Base-by-base conservation (phyloP, 2,888 invertebrate genomes). In the Drosophila anomalata region DNA sequence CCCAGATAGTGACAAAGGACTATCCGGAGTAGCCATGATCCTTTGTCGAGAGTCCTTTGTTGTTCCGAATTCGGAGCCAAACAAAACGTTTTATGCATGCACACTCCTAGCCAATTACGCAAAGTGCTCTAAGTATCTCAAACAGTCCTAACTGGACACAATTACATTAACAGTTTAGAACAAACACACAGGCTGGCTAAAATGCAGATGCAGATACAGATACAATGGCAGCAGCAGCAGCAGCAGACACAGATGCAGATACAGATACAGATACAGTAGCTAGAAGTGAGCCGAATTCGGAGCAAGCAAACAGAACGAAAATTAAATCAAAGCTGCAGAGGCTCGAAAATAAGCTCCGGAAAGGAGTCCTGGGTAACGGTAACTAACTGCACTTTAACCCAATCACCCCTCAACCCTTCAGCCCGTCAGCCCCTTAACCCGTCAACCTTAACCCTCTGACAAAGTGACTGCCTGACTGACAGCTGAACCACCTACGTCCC, bases 81-180 rank as follows among this genome's bases (percentile, higher is more conserved):
- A 80, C 78, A 81, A 76, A 76, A 77, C 70, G 62, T 80, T 71
- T 72, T 77, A 74, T 83, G 83, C 83, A 77, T 80, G 81, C 76
- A 53, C 70, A 63, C 69, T 73, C 41, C 67, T 70, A 68, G 78
- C 66, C 84, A 83, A 83, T 83, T 83, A 83, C 69, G 73, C 68
- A 82, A 77, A 83, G 82, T 83, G 82, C 82, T 61, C 52, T 62
- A 75, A 81, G 78, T 78, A 78, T 56, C 62, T 65, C 61, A 74
- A 67, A 76, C 60, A 48, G 52, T 54, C 53, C 51, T 48, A 74
- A 73, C 69, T 81, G 76, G 60, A 77, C 82, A 77, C 78, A 81
- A 82, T 79, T 78, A 76, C 81, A 82, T 81, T 83, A 83, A 76
- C 76, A 79, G 77, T 68, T 77, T 56, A 68, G 67, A 56, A 56